Evolutionary conservation across 2,113 vertebrate species (phyloP).

Genomic region (Limnothrissa miodon): DNA sequence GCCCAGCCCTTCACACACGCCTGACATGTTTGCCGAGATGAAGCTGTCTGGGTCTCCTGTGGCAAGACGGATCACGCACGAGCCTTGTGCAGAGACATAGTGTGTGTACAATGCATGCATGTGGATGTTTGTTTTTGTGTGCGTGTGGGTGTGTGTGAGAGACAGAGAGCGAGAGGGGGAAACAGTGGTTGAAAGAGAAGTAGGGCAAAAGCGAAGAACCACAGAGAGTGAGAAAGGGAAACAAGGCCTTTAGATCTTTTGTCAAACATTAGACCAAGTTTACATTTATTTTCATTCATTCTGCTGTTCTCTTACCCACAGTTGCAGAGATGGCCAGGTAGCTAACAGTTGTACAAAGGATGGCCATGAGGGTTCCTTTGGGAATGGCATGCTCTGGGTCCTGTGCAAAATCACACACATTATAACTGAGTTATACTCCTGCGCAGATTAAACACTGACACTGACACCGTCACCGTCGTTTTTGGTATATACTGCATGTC

Average conservation of each 20-base stretch:
- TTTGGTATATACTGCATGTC: no score
- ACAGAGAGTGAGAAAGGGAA: not conserved
- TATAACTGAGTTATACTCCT: no score
- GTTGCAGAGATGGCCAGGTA: conserved; percentile 65
- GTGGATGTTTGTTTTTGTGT: not conserved
- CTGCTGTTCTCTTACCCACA: conserved; percentile 50
- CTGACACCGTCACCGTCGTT: no score
- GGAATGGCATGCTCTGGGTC: conserved; percentile 69
- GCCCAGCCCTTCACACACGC: conserved; percentile 56
- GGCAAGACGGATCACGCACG: conserved; percentile 66
- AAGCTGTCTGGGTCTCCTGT: conserved; percentile 63
- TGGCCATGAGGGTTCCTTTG: conserved; percentile 68
- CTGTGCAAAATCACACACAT: conserved; percentile 45
- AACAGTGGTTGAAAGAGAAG: not conserved
- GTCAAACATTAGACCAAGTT: no score
- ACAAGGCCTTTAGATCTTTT: no score
- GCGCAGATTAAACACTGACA: no score
- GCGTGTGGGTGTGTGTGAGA: not conserved
- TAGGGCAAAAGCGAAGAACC: not conserved
- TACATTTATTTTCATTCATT: no score
- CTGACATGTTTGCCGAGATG: conserved; percentile 48
- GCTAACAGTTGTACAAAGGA: conserved; percentile 67
- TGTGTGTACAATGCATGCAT: not conserved
- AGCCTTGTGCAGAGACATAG: conserved; percentile 41
- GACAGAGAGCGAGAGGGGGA: not conserved